Conservation (phyloP, 2,888 invertebrate species). For the Amphipyra tragopoginis region DNA sequence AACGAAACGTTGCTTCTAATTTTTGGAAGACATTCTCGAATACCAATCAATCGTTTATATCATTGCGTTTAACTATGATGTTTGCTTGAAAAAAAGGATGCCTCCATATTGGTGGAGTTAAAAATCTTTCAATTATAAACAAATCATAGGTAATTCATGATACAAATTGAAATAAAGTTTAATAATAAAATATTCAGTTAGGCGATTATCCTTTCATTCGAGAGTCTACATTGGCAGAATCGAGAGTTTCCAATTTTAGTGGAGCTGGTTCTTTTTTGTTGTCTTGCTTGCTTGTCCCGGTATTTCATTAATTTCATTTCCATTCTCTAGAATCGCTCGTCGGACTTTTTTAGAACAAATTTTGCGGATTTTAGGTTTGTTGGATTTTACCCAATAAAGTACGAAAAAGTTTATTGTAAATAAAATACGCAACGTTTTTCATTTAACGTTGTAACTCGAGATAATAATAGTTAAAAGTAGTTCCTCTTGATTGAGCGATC, state of each 20-base stretch:
- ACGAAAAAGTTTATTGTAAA: slow-evolving; percentile 14
- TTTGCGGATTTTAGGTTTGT: slow-evolving; percentile 24
- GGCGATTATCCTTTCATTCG: too few species aligned
- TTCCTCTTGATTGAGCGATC: slow-evolving; percentile 43
- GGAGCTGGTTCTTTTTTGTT: slow-evolving; percentile 1
- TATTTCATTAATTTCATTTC: slow-evolving; percentile 45
- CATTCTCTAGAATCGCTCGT: slow-evolving; percentile 33
- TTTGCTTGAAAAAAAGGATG: too few species aligned
- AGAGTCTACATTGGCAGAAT: background rate
- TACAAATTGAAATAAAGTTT: too few species aligned
- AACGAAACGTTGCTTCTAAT: background rate
- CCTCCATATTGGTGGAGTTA: too few species aligned
- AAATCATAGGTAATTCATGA: too few species aligned
- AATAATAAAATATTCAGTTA: too few species aligned
- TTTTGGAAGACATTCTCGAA: slow-evolving; percentile 33
- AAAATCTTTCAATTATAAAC: too few species aligned
- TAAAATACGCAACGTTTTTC: slow-evolving; percentile 22
- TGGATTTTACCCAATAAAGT: slow-evolving; percentile 17
- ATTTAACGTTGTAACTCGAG: slow-evolving; percentile 8
- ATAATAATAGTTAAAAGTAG: slow-evolving; percentile 22
- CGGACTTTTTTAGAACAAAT: slow-evolving; percentile 28
- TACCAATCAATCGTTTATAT: background rate
- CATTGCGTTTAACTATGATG: too few species aligned
- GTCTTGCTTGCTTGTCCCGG: too few species aligned
- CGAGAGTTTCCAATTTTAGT: background rate